Evolutionary conservation across 2,888 invertebrate species (phyloP), one percentile per base, ranked within the genome.

Genomic region (Tipula confusa): DNA sequence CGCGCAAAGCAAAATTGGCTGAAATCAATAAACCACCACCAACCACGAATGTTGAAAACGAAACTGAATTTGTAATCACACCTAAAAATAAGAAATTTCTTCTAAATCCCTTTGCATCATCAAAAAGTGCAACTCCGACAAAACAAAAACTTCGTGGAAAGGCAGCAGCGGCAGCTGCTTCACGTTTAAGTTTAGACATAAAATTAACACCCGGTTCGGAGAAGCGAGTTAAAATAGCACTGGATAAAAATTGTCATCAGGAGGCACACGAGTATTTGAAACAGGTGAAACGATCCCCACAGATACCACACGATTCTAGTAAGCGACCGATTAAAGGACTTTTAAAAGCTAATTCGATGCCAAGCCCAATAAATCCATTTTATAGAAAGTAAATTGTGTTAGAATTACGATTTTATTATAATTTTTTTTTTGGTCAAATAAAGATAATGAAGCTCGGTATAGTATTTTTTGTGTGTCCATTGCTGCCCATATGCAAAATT

Each of bases 361-460:
- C 93, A 0, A 94, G 94, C 0, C 95, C 95, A 0, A 93, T 95
- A 0, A 94, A 95, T 89, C 95, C 95, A 0, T 95, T 95, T 89
- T 94, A 94, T 86, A 93, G 92, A 86, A 92, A 90, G 11, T 64
- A 64, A 64, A 18, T 24, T 64, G 9, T 64, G 18, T 64, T n/a
- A n/a, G 6, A 43, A 43, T 6, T 15, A 6, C n/a, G 6, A 43
- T 15, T 43, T 43, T 15, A 43, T 36, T 36, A n/a, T n/a, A n/a
- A 7, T 38, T 38, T 2, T 31, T 38, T 38, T 38, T n/a, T 33
- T 33, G 33, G n/a, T n/a, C n/a, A 31, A 31, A 31, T 31, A 31
- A 31, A 31, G 31, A 31, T 31, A 31, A 31, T n/a, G n/a, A n/a
- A n/a, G n/a, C n/a, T n/a, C n/a, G n/a, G n/a, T n/a, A n/a, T n/a